Conservation (phyloP, 2,888 invertebrate genomes). For the Diachrysia chrysitis region DNA sequence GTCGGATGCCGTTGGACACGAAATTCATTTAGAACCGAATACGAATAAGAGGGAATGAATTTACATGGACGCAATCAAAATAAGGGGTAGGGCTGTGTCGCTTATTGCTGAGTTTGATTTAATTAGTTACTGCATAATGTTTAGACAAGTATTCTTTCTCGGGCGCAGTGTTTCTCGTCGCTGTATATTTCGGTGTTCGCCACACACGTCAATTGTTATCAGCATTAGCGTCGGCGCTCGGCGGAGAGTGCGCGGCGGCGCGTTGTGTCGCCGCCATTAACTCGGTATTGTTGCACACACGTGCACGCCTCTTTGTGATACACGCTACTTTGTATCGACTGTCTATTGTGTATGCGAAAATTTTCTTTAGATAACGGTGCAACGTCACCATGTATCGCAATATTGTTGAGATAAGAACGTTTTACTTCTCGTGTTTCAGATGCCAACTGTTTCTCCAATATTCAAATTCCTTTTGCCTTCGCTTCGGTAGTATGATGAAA, state of each 20-base stretch:
- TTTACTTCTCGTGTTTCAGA: slow-evolving; percentile 18
- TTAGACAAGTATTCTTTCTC: slow-evolving; percentile 67
- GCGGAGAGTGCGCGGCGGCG: slow-evolving; percentile 25
- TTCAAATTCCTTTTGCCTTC: slow-evolving; percentile 30
- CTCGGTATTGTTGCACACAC: slow-evolving; percentile 49
- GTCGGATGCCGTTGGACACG: slow-evolving; percentile 73
- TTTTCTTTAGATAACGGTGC: slow-evolving; percentile 56
- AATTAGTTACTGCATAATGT: slow-evolving; percentile 78
- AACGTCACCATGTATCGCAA: slow-evolving; percentile 43
- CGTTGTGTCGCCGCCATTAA: slow-evolving; percentile 39
- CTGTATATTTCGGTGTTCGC: slow-evolving; percentile 33
- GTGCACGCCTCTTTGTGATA: slow-evolving; percentile 52
- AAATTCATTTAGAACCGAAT: slow-evolving; percentile 80
- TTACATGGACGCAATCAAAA: slow-evolving; percentile 84
- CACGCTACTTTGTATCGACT: slow-evolving; percentile 48
- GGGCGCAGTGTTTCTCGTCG: slow-evolving; percentile 47
- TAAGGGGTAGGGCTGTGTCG: slow-evolving; percentile 72
- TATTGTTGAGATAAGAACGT: slow-evolving; percentile 47
- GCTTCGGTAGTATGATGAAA: slow-evolving; percentile 20
- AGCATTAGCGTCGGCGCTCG: slow-evolving; percentile 39
- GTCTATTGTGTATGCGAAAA: slow-evolving; percentile 60
- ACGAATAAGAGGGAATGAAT: slow-evolving; percentile 75
- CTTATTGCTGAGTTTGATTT: slow-evolving; percentile 77
- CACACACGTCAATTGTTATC: slow-evolving; percentile 57
- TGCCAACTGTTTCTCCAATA: slow-evolving; percentile 25